Conservation (phyloP, 2,797 vertebrate species). For the Anabacerthia variegaticeps region DNA sequence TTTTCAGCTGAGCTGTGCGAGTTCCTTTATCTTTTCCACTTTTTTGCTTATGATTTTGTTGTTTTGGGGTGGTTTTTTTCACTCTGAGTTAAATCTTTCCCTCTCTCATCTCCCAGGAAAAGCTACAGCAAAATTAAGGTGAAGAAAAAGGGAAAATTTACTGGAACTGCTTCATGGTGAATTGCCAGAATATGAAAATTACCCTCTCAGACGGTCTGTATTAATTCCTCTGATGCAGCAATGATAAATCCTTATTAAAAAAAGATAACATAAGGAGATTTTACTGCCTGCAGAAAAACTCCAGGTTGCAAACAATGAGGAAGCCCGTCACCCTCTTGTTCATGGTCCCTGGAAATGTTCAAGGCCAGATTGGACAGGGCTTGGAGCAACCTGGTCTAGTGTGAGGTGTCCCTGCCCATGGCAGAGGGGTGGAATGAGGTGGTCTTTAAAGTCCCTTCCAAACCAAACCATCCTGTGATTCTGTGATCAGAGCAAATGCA, state of each 20-base stretch:
- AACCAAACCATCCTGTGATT: neutral
- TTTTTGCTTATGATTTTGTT: neutral
- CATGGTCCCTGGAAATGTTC: neutral
- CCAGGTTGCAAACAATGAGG: neutral
- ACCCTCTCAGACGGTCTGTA: conserved; percentile 15
- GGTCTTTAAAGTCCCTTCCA: too few relatives aligned
- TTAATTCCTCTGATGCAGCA: conserved; percentile 28
- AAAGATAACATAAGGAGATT: conserved; percentile 29
- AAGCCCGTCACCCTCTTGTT: neutral
- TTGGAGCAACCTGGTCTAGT: neutral
- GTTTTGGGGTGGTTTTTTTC: neutral
- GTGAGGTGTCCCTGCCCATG: neutral
- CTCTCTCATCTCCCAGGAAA: conserved; percentile 1
- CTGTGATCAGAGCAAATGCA: neutral
- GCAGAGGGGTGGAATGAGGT: too few relatives aligned
- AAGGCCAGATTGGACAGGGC: fast-evolving
- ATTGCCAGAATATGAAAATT: conserved; percentile 25
- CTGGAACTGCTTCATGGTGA: neutral
- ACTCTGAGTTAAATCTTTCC: neutral
- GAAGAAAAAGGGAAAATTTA: neutral
- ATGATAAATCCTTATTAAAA: conserved; percentile 49
- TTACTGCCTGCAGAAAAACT: neutral
- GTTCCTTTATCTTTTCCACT: neutral
- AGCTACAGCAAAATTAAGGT: conserved; percentile 18
- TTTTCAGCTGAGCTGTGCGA: neutral